A percentile compares a stretch with the other conserved stretches of the same genome.
Evolutionary conservation across 2,888 invertebrate genomes (phyloP).

Genomic region (Eupithecia vulgata): DNA sequence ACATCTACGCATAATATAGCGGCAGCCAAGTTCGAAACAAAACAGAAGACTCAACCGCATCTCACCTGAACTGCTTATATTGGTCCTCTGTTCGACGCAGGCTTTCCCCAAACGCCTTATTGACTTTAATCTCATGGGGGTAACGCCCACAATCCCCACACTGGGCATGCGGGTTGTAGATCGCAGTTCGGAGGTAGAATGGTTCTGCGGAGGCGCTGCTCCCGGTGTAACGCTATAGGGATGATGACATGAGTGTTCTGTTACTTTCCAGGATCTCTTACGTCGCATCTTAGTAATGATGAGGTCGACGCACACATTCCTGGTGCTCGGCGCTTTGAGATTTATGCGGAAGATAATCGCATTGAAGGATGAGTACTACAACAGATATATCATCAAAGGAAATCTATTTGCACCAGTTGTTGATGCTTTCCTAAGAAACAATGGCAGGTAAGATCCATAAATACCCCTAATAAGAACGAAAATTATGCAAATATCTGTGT

Average conservation of each 20-base stretch:
- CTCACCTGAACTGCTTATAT: too few species aligned
- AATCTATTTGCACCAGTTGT: slow-evolving; percentile 98
- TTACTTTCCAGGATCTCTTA: slow-evolving; percentile 88
- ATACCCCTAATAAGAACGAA: background rate
- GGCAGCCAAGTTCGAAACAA: background rate
- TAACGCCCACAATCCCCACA: too few species aligned
- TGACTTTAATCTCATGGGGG: too few species aligned
- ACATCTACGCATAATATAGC: background rate
- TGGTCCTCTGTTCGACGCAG: too few species aligned
- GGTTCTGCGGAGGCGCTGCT: too few species aligned
- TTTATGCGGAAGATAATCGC: slow-evolving; percentile 99
- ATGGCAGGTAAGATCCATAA: slow-evolving; percentile 87
- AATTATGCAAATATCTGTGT: too few species aligned
- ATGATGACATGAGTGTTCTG: too few species aligned
- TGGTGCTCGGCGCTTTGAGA: slow-evolving; percentile 97
- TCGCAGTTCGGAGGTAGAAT: too few species aligned
- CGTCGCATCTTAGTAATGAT: slow-evolving; percentile 97
- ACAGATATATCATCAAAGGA: slow-evolving; percentile 96
- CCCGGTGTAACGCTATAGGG: background rate
- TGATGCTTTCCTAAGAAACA: slow-evolving; percentile 97
- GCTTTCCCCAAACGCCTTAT: too few species aligned
- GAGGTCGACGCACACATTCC: slow-evolving; percentile 98
- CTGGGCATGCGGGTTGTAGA: too few species aligned
- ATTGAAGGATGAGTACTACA: slow-evolving; percentile 99
- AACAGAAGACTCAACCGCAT: background rate